Evolutionary conservation across 2,888 invertebrate species (phyloP).

Genomic region (Mycalesis mineus): DNA sequence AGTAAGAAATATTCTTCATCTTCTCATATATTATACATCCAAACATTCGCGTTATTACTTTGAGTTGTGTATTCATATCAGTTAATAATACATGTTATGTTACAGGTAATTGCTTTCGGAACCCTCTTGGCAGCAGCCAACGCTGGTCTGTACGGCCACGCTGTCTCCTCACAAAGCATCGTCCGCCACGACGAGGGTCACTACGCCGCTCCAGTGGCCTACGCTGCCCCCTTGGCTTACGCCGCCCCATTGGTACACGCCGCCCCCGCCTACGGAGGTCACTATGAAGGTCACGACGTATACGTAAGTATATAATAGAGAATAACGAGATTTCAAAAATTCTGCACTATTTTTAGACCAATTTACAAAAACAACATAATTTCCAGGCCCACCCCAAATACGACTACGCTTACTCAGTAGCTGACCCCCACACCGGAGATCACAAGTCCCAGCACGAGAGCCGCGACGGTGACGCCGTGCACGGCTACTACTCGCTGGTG

Average conservation of each 20-base stretch:
- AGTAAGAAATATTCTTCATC: no score
- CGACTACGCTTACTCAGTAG: conserved; percentile 61
- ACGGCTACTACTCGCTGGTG: conserved; percentile 77
- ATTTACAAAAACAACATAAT: not conserved
- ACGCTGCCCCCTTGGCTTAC: conserved; percentile 26
- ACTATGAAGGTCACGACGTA: conserved; percentile 27
- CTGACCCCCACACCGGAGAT: conserved; percentile 71
- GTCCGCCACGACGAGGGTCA: conserved; percentile 44
- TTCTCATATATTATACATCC: no score
- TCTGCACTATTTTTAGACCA: no score
- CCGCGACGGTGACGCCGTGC: conserved; percentile 75
- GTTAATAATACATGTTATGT: conserved; percentile 14
- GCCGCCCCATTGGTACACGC: conserved; percentile 40
- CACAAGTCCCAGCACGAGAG: conserved; percentile 75
- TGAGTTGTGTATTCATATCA: no score
- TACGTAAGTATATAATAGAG: conserved; percentile 33
- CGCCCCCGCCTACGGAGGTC: conserved; percentile 35
- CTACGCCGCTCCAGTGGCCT: conserved; percentile 34
- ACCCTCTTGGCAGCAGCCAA: conserved; percentile 50
- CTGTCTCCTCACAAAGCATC: conserved; percentile 50
- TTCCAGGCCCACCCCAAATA: conserved; percentile 45
- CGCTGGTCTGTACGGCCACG: conserved; percentile 56
- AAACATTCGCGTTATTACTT: no score
- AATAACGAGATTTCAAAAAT: no score
- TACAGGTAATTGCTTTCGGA: conserved; percentile 40